A percentile compares a stretch with the other conserved stretches of the same genome.
phyloP scores from a whole-genome alignment of 2,113 vertebrate species.

The Monopterus albus region DNA sequence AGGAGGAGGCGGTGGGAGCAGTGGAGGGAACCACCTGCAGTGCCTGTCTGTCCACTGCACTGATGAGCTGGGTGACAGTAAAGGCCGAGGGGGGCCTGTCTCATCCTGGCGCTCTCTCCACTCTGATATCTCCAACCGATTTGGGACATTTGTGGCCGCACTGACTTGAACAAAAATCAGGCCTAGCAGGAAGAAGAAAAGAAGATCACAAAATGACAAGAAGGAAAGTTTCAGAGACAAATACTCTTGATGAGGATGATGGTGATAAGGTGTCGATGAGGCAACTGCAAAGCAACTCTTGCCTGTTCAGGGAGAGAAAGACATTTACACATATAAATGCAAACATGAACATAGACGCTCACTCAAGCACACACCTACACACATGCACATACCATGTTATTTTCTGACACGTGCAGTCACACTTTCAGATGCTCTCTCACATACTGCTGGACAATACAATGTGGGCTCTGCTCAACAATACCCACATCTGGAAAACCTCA shows the following conservation, averaged over 20 bases:
- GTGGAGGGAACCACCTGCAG: slow-evolving; percentile 93
- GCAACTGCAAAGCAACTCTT: slow-evolving; percentile 63
- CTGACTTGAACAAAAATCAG: slow-evolving; percentile 87
- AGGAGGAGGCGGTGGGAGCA: slow-evolving; percentile 74
- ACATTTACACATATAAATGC: slow-evolving; percentile 67
- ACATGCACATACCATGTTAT: slow-evolving; percentile 46
- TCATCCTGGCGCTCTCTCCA: slow-evolving; percentile 97
- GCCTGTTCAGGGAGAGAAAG: slow-evolving; percentile 77
- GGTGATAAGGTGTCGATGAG: slow-evolving; percentile 54
- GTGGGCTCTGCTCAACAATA: slow-evolving; percentile 52
- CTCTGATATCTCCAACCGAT: slow-evolving; percentile 98
- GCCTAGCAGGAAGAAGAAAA: slow-evolving; percentile 20
- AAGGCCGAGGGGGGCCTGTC: slow-evolving; percentile 91
- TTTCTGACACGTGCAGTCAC: slow-evolving; percentile 61
- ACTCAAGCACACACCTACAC: neutral
- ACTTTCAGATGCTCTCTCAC: slow-evolving; percentile 49
- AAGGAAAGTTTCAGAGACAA: slow-evolving; percentile 54
- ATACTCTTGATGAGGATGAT: slow-evolving; percentile 31
- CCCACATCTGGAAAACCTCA: slow-evolving; percentile 81
- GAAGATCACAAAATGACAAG: slow-evolving; percentile 29
- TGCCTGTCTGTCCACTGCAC: slow-evolving; percentile 99
- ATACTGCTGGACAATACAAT: slow-evolving; percentile 73
- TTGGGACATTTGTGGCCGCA: slow-evolving; percentile 97
- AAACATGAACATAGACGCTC: slow-evolving; percentile 46
- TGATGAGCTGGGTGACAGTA: slow-evolving; percentile 92